Evolutionary conservation across 2,113 vertebrate genomes (phyloP).

Genomic region (Turnix velox): DNA sequence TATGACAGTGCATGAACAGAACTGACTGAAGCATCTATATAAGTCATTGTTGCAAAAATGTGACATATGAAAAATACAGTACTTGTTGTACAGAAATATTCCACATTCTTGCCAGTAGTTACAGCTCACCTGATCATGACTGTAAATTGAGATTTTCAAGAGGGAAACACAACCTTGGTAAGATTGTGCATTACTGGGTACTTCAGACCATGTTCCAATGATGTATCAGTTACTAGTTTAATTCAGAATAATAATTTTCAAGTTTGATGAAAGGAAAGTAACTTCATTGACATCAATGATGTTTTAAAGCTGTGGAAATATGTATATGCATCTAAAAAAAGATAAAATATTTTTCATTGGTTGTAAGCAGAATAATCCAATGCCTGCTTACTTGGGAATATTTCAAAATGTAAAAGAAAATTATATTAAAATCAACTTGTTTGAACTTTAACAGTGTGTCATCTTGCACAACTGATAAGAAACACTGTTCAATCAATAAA

Average conservation of each 20-base stretch:
- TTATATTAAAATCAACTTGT: background rate
- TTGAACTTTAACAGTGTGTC: background rate
- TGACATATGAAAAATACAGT: background rate
- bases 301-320: background rate
- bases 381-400: background rate
- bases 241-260: background rate
- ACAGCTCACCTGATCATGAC: background rate
- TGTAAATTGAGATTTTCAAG: background rate
- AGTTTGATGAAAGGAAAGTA: background rate
- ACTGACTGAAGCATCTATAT: background rate
- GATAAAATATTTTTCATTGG: background rate
- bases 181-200: background rate
- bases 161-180: background rate
- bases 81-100: background rate
- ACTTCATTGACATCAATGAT: background rate
- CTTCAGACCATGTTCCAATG: background rate
- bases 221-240: background rate
- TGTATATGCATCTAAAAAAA: background rate
- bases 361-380: background rate
- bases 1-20: background rate
- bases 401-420: background rate
- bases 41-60: background rate
- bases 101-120: background rate
- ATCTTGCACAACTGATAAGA: background rate
- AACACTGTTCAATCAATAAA: background rate